Conservation (phyloP, 2,888 invertebrate species). For the Torymus tubicola region DNA sequence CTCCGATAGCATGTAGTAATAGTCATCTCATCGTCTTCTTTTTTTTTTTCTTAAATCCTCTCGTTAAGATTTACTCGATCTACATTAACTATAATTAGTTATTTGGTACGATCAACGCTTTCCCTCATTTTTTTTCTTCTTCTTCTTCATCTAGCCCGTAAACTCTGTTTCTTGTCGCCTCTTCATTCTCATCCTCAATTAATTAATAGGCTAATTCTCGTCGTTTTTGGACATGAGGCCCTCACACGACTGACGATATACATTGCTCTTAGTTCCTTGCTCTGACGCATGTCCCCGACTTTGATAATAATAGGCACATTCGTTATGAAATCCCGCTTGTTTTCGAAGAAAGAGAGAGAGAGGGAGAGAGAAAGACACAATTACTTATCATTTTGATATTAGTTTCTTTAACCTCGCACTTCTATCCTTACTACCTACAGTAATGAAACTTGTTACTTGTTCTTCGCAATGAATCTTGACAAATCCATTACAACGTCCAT, state of each 20-base stretch:
- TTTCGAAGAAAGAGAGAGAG: no score
- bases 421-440: no score
- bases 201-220: slow-evolving; percentile 65
- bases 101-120: slow-evolving; percentile 70
- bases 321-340: slow-evolving; percentile 23
- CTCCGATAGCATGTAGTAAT: slow-evolving; percentile 20
- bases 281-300: background rate
- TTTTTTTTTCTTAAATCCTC: background rate
- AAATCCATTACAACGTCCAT: no score
- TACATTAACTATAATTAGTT: slow-evolving; percentile 62
- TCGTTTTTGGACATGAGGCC: slow-evolving; percentile 59
- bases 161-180: slow-evolving; percentile 54
- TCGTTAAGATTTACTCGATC: slow-evolving; percentile 13
- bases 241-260: slow-evolving; percentile 26
- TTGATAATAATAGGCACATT: slow-evolving; percentile 50
- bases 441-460: no score
- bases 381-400: background rate
- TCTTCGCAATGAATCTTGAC: no score
- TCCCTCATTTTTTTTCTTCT: background rate
- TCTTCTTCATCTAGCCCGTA: slow-evolving; percentile 60
- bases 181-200: slow-evolving; percentile 60
- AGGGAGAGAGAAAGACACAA: slow-evolving; percentile 34
- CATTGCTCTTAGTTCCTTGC: background rate
- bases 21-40: background rate
- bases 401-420: no score